Evolutionary conservation across 2,888 invertebrate species (phyloP).

Genomic region (Rhynchonema sp.): DNA sequence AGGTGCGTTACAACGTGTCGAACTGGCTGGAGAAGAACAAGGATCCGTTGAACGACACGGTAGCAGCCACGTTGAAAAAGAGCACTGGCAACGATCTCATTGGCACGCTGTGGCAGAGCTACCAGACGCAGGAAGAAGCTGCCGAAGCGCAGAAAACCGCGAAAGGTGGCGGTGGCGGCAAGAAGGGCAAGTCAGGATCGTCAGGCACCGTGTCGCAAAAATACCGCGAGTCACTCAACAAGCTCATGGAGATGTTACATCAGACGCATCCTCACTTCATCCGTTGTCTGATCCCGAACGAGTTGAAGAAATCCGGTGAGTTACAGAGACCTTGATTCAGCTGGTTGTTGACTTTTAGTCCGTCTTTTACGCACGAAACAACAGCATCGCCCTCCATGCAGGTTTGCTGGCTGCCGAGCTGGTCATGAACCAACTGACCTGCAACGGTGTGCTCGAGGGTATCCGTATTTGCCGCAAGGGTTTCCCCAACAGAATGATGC

Average conservation of each 20-base stretch:
- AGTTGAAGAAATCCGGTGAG: slow-evolving; percentile 29
- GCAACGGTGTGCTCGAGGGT: slow-evolving; percentile 99
- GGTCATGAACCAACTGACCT: slow-evolving; percentile 98
- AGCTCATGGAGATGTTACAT: slow-evolving; percentile 86
- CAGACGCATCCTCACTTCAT: slow-evolving; percentile 98
- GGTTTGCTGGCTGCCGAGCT: slow-evolving; percentile 93
- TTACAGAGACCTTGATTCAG: no score
- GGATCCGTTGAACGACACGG: slow-evolving; percentile 99
- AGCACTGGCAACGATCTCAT: slow-evolving; percentile 19
- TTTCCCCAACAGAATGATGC: slow-evolving; percentile 99
- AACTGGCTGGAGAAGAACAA: slow-evolving; percentile 99
- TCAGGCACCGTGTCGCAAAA: slow-evolving; percentile 75
- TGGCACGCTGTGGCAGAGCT: slow-evolving; percentile 21
- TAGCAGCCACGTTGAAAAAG: slow-evolving; percentile 55
- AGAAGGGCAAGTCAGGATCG: slow-evolving; percentile 25
- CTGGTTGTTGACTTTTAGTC: no score
- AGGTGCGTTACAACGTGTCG: slow-evolving; percentile 91
- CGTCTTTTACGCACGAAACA: no score
- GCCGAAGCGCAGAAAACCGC: slow-evolving; percentile 15
- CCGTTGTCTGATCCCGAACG: slow-evolving; percentile 98
- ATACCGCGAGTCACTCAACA: slow-evolving; percentile 70
- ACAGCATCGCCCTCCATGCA: slow-evolving; percentile 25
- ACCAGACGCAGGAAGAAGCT: slow-evolving; percentile 26
- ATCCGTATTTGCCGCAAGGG: slow-evolving; percentile 99
- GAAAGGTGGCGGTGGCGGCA: slow-evolving; percentile 17